These are phyloP conservation scores for Ooceraea biroi DNA, from an alignment of 1,140 invertebrate genomes.

Conservation along the genomic window DNA sequence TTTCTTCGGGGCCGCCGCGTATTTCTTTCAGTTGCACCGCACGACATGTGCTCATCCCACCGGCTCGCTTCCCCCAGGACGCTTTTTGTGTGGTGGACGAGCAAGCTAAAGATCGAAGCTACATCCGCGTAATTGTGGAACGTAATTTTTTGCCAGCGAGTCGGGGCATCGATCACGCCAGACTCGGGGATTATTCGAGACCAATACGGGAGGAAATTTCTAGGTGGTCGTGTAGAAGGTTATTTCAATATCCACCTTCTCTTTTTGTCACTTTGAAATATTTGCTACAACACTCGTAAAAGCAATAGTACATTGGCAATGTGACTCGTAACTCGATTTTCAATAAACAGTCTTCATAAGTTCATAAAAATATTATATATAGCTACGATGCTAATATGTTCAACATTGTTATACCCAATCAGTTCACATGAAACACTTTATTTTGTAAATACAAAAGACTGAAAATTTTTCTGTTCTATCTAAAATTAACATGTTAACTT, in stretches of 20 bases:
- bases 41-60: conserved; percentile 56
- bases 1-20: conserved; percentile 49
- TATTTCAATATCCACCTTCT: conserved; percentile 33
- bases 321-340: background rate
- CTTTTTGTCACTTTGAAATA: background rate
- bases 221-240: background rate
- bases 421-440: background rate
- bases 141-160: conserved; percentile 25
- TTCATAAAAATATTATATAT: background rate
- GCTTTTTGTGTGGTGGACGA: conserved; percentile 38
- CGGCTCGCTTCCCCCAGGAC: background rate
- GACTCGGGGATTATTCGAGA: background rate
- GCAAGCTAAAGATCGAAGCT: conserved; percentile 18
- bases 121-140: conserved; percentile 44
- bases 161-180: conserved; percentile 23
- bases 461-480: no score
- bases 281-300: background rate
- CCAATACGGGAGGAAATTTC: background rate
- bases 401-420: background rate
- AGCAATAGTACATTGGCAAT: background rate
- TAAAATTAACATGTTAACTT: no score
- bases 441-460: background rate
- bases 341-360: background rate
- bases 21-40: conserved; percentile 48
- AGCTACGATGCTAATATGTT: background rate